Percentiles rank a stretch among this genome's conserved stretches.
These are phyloP conservation scores for Fistularia tabacaria DNA, from an alignment of 2,797 vertebrate species.

Conservation along the genomic window DNA sequence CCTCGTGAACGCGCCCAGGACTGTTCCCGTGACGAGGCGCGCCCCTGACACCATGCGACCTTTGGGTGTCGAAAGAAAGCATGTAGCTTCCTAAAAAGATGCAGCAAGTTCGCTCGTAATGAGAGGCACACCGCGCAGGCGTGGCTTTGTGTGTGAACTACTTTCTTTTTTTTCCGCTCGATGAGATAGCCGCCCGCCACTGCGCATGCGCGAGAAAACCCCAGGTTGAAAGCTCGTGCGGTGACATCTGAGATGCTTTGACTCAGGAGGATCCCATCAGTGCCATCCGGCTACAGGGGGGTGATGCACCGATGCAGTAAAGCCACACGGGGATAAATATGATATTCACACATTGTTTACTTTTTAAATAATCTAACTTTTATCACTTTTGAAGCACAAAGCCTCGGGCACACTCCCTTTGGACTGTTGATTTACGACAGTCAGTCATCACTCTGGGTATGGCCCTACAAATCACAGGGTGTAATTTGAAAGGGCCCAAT, in stretches of 20 bases:
- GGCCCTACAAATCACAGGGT: background rate
- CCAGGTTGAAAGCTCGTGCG: slow-evolving; percentile 56
- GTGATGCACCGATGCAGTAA: slow-evolving; percentile 7
- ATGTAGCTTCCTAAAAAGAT: slow-evolving; percentile 74
- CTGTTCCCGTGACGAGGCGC: slow-evolving; percentile 78
- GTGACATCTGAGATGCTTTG: slow-evolving; percentile 58
- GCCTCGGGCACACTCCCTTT: background rate
- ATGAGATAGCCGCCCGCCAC: slow-evolving; percentile 50
- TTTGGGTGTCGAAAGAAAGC: slow-evolving; percentile 74
- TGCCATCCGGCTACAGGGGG: slow-evolving; percentile 4
- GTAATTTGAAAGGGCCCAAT: background rate
- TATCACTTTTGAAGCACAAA: background rate
- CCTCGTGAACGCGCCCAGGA: slow-evolving; percentile 73
- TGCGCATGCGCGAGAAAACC: slow-evolving; percentile 72
- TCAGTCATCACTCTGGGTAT: slow-evolving; percentile 4
- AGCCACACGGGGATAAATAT: background rate
- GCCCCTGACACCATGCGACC: slow-evolving; percentile 81
- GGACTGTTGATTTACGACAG: background rate
- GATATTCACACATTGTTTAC: background rate
- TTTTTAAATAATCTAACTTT: background rate
- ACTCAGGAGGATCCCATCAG: slow-evolving; percentile 57
- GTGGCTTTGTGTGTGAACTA: slow-evolving; percentile 62
- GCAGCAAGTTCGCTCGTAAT: slow-evolving; percentile 68
- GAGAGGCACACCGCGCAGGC: slow-evolving; percentile 69
- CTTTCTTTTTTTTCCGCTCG: slow-evolving; percentile 39